Percentiles rank a stretch among this genome's conserved stretches.
phyloP scores from a whole-genome alignment of 1,140 invertebrate species.

The Lepidurus apus region DNA sequence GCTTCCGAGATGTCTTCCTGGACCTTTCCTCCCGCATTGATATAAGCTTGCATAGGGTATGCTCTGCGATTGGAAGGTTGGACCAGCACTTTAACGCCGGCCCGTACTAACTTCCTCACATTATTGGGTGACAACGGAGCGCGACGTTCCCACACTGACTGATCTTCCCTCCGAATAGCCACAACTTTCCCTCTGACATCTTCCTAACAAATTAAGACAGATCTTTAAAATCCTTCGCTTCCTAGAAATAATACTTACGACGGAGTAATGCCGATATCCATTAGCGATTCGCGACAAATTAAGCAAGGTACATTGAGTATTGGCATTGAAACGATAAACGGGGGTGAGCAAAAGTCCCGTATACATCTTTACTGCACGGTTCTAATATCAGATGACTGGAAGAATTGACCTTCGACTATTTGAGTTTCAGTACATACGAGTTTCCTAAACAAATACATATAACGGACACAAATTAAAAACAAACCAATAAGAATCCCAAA shows the following conservation, averaged over 20 bases:
- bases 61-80: slow-evolving; percentile 96
- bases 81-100: slow-evolving; percentile 90
- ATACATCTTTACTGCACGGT: not conserved
- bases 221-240: not conserved
- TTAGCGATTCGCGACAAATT: not conserved
- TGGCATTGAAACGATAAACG: not conserved
- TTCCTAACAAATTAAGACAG: slow-evolving; percentile 5
- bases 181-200: slow-evolving; percentile 56
- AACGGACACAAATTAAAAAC: too few relatives aligned
- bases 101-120: slow-evolving; percentile 75
- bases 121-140: slow-evolving; percentile 90
- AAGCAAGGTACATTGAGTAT: slow-evolving; percentile 3
- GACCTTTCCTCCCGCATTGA: slow-evolving; percentile 79
- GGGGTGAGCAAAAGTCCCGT: not conserved
- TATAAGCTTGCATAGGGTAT: slow-evolving; percentile 92
- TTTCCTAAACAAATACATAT: too few relatives aligned
- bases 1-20: slow-evolving; percentile 97
- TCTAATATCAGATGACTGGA: not conserved
- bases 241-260: not conserved
- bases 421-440: too few relatives aligned
- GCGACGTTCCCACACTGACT: slow-evolving; percentile 95
- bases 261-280: not conserved
- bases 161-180: slow-evolving; percentile 84
- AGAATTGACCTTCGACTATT: not conserved
- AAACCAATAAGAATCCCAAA: too few relatives aligned